Conservation (phyloP, 2,113 vertebrate genomes). For the Suricata suricatta region DNA sequence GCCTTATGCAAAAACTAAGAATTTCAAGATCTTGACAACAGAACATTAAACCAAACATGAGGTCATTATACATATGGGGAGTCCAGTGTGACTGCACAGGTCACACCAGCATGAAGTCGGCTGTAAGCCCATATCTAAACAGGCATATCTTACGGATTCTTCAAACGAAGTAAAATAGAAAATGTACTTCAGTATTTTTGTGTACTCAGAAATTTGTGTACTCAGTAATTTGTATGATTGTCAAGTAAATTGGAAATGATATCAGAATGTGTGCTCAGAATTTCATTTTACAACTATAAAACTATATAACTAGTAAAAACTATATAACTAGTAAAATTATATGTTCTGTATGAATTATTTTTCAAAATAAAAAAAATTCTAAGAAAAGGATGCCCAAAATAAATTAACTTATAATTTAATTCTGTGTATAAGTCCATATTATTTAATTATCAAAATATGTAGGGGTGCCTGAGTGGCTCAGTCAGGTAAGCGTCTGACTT, state of each 20-base stretch:
- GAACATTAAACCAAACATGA: not conserved
- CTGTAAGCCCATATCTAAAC: fast-evolving
- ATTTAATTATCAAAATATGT: not conserved
- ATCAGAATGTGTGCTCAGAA: not conserved
- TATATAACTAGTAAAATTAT: too few species aligned
- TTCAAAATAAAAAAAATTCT: not conserved
- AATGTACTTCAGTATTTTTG: not conserved
- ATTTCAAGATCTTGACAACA: not conserved
- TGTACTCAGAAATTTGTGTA: not conserved
- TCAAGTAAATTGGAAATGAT: not conserved
- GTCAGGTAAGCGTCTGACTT: too few species aligned
- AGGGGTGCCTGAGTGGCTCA: not conserved
- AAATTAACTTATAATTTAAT: not conserved
- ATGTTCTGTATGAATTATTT: not conserved
- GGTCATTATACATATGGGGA: fast-evolving
- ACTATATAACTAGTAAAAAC: too few species aligned
- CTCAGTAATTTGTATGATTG: not conserved
- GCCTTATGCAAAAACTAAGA: not conserved
- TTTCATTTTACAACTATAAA: not conserved
- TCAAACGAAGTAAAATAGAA: not conserved
- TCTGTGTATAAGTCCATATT: not conserved
- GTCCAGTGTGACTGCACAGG: fast-evolving
- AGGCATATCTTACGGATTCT: not conserved
- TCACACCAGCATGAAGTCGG: not conserved
- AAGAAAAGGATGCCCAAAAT: not conserved